Conservation (phyloP, 2,888 invertebrate genomes). For the Parelbella ahira region DNA sequence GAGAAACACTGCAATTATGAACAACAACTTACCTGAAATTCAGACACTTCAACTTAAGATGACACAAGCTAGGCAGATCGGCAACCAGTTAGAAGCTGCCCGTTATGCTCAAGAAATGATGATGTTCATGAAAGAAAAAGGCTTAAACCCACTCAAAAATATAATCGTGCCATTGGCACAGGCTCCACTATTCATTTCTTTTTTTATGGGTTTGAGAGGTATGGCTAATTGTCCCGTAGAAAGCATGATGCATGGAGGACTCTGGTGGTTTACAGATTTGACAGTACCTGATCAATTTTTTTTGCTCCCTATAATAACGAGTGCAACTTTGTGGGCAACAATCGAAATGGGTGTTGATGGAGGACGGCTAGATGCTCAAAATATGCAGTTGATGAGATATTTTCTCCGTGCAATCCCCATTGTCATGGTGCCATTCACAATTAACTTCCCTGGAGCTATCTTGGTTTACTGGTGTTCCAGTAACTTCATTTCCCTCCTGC, state of each 20-base stretch:
- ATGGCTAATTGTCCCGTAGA: slow-evolving; percentile 96
- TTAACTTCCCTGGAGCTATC: slow-evolving; percentile 93
- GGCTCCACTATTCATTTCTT: slow-evolving; percentile 95
- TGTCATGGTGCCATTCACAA: slow-evolving; percentile 89
- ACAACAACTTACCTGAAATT: slow-evolving; percentile 92
- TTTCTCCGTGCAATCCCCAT: slow-evolving; percentile 88
- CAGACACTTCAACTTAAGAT: slow-evolving; percentile 90
- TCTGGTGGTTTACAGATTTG: slow-evolving; percentile 96
- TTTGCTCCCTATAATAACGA: slow-evolving; percentile 91
- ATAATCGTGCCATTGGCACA: slow-evolving; percentile 89
- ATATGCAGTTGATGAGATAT: slow-evolving; percentile 87
- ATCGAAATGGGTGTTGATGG: slow-evolving; percentile 91
- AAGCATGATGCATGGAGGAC: slow-evolving; percentile 92
- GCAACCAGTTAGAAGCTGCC: slow-evolving; percentile 89
- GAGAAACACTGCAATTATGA: slow-evolving; percentile 89
- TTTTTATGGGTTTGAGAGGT: slow-evolving; percentile 91
- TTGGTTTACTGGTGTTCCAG: slow-evolving; percentile 94
- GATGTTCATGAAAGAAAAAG: slow-evolving; percentile 89
- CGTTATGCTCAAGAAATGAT: slow-evolving; percentile 88
- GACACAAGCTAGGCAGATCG: slow-evolving; percentile 91
- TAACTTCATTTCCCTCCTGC: slow-evolving; percentile 90
- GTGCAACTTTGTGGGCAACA: slow-evolving; percentile 89
- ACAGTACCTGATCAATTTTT: slow-evolving; percentile 95
- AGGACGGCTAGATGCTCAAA: slow-evolving; percentile 83
- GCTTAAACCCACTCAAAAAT: slow-evolving; percentile 89